These are phyloP conservation scores for Calameuta pallipes DNA, from an alignment of 2,888 invertebrate species.

Conservation along the genomic window DNA sequence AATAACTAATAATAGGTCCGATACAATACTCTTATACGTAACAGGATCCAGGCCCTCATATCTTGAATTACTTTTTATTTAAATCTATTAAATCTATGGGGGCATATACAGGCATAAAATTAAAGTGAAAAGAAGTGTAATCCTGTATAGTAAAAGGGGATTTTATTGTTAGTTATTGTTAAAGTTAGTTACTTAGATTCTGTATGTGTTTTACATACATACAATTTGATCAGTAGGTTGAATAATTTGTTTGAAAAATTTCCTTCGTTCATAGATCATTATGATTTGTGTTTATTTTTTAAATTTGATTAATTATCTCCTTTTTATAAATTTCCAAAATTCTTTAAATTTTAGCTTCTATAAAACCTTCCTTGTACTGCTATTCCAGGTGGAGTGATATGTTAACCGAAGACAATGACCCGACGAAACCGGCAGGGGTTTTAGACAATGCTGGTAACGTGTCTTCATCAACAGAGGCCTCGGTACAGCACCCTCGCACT, in stretches of 20 bases:
- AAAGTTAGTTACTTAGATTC: constrained; percentile 9
- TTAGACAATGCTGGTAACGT: constrained; percentile 64
- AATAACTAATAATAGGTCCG: no score
- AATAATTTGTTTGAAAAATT: no score
- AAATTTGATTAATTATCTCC: no score
- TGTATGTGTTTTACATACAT: background rate
- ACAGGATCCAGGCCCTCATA: no score
- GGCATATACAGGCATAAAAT: background rate
- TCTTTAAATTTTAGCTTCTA: background rate
- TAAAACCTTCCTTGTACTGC: background rate
- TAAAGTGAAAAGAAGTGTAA: background rate
- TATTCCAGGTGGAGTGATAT: constrained; percentile 61
- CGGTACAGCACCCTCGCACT: constrained; percentile 60
- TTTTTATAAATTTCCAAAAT: no score
- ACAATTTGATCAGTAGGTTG: no score
- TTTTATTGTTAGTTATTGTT: background rate
- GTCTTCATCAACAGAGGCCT: constrained; percentile 62
- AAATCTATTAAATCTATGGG: no score
- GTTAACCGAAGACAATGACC: constrained; percentile 66
- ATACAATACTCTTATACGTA: no score
- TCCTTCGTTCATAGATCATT: no score
- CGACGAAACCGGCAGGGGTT: constrained; percentile 64
- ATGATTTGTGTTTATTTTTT: no score
- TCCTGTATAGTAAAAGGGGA: background rate
- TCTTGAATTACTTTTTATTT: no score